phyloP scores from a whole-genome alignment of 2,113 vertebrate species.

The Phrynosoma blainvillii region DNA sequence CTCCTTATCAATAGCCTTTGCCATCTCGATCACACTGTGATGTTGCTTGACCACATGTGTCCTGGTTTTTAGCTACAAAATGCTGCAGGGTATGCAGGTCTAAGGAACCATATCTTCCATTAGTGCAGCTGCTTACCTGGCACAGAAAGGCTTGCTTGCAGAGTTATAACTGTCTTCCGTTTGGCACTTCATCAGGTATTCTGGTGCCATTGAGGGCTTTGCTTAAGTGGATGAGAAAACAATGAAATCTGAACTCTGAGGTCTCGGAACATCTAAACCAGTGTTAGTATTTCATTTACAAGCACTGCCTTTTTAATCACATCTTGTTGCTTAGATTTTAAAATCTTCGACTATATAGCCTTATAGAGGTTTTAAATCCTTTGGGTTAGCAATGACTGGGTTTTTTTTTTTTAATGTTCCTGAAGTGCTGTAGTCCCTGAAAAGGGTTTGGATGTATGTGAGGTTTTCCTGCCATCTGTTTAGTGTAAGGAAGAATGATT shows the following conservation, averaged over 20 bases:
- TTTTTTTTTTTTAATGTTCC: background rate
- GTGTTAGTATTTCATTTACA: background rate
- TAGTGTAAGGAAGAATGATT: background rate
- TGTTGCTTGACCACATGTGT: too few species aligned
- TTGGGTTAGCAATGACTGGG: background rate
- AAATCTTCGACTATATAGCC: background rate
- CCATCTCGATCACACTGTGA: too few species aligned
- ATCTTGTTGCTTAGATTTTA: background rate
- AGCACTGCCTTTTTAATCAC: background rate
- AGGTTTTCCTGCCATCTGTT: constrained; percentile 1
- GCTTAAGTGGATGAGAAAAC: background rate
- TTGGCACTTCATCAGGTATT: background rate
- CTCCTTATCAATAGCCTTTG: too few species aligned
- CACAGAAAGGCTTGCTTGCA: background rate
- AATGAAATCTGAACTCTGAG: background rate
- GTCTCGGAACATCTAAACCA: background rate
- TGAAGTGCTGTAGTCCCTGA: background rate
- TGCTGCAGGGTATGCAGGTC: too few species aligned
- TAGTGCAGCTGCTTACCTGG: background rate
- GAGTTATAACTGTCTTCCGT: too few species aligned
- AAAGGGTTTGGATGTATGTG: background rate
- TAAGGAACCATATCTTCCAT: background rate
- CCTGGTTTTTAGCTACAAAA: too few species aligned
- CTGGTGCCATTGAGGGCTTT: too few species aligned
- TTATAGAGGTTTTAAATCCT: background rate